Evolutionary conservation across 2,797 vertebrate species (phyloP).

Genomic region (Selene dorsalis): DNA sequence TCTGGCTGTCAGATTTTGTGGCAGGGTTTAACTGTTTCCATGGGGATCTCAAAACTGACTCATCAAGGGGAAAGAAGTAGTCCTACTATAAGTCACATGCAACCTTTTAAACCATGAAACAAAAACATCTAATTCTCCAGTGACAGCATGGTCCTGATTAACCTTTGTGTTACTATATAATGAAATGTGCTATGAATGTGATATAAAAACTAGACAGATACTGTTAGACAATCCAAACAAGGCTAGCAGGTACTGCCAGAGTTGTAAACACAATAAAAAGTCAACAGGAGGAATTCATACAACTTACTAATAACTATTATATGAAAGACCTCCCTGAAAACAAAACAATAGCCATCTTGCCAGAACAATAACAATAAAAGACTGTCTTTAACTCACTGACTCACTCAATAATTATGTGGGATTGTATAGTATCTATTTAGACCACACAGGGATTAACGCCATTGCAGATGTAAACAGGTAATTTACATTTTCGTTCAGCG

Average conservation of each 20-base stretch:
- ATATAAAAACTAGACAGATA: slow-evolving; percentile 1
- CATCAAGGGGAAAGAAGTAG: slow-evolving; percentile 38
- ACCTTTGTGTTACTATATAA: slow-evolving; percentile 15
- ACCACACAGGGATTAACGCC: slow-evolving; percentile 24
- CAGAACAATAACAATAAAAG: slow-evolving; percentile 12
- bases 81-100: slow-evolving; percentile 40
- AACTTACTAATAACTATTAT: not conserved
- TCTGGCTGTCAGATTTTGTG: slow-evolving; percentile 66
- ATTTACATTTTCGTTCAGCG: slow-evolving; percentile 28
- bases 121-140: slow-evolving; percentile 32
- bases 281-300: not conserved
- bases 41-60: slow-evolving; percentile 77
- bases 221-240: not conserved
- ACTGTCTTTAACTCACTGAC: not conserved
- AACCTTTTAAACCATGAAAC: slow-evolving; percentile 44
- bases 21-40: slow-evolving; percentile 85
- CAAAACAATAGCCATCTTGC: slow-evolving; percentile 6
- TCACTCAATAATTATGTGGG: slow-evolving; percentile 8
- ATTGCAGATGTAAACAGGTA: slow-evolving; percentile 12
- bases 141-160: slow-evolving; percentile 4
- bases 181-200: not conserved
- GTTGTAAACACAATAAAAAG: not conserved
- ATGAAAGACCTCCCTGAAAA: slow-evolving; percentile 8
- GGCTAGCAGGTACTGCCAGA: not conserved
- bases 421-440: slow-evolving; percentile 7